phyloP scores from a whole-genome alignment of 2,113 vertebrate genomes.

The Plestiodon gilberti region DNA sequence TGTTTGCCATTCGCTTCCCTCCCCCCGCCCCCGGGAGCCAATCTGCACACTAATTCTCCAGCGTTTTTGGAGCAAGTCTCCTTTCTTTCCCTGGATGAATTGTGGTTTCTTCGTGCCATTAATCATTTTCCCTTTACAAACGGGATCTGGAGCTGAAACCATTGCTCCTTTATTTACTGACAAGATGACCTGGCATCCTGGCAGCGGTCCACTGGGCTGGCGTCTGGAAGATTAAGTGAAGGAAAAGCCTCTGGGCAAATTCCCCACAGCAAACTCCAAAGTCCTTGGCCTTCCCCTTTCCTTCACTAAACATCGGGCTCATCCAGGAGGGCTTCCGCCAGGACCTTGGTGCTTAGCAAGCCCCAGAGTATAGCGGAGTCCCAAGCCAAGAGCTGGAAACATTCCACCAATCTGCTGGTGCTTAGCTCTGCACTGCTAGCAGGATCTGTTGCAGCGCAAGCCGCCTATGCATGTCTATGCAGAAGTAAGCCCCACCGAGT shows the following conservation, averaged over 20 bases:
- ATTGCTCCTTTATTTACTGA: constrained; percentile 67
- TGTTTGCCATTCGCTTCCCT: constrained; percentile 54
- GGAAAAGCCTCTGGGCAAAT: constrained; percentile 34
- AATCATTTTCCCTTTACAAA: constrained; percentile 72
- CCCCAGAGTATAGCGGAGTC: background rate
- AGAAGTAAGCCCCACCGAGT: too few relatives aligned
- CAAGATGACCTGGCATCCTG: constrained; percentile 67
- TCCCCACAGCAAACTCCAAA: background rate
- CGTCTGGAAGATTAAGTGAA: constrained; percentile 42
- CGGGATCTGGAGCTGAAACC: constrained; percentile 61
- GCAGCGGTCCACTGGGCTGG: constrained; percentile 54
- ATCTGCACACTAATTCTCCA: constrained; percentile 57
- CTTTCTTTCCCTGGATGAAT: constrained; percentile 63
- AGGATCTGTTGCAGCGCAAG: background rate
- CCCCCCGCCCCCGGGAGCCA: constrained; percentile 39
- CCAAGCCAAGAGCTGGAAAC: background rate
- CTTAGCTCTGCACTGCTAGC: too few relatives aligned
- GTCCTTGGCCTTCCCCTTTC: background rate
- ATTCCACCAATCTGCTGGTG: background rate
- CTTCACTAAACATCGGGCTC: background rate
- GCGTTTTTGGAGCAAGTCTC: constrained; percentile 54
- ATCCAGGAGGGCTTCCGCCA: constrained; percentile 1
- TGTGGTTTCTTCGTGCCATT: constrained; percentile 68
- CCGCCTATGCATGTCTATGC: too few relatives aligned
- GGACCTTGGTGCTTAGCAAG: background rate